These are phyloP conservation scores for Hypsibius dujardini DNA, from an alignment of 1,140 invertebrate genomes.

Conservation along the genomic window DNA sequence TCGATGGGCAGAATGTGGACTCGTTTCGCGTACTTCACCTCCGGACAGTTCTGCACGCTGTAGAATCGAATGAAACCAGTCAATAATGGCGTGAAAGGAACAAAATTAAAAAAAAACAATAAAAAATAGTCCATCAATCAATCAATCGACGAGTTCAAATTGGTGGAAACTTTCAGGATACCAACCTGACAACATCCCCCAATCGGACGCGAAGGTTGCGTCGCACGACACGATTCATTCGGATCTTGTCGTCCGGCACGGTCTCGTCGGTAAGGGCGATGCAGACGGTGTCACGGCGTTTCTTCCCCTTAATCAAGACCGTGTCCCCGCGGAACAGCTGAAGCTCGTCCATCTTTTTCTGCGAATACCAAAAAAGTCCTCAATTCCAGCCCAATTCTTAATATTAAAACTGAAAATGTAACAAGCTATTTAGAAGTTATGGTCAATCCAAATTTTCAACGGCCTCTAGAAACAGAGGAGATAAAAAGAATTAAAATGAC, in stretches of 20 bases:
- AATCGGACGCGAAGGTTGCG: slow-evolving; percentile 92
- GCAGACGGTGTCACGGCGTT: slow-evolving; percentile 91
- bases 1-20: slow-evolving; percentile 97
- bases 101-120: slow-evolving; percentile 15
- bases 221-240: slow-evolving; percentile 92
- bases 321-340: slow-evolving; percentile 94
- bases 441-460: no score
- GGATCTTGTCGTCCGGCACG: slow-evolving; percentile 88
- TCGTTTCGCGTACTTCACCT: slow-evolving; percentile 93
- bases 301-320: slow-evolving; percentile 87
- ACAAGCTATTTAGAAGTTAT: no score
- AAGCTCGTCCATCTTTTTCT: slow-evolving; percentile 96
- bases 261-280: slow-evolving; percentile 92
- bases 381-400: no score
- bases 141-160: background rate
- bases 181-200: slow-evolving; percentile 74
- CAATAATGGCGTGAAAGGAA: no score
- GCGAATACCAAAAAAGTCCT: no score
- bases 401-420: slow-evolving; percentile 1
- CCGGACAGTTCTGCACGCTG: slow-evolving; percentile 58
- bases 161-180: slow-evolving; percentile 39
- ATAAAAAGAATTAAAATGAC: no score
- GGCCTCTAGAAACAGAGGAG: no score
- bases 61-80: no score
- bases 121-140: slow-evolving; percentile 11